Evolutionary conservation across 1,140 invertebrate genomes (phyloP), one percentile per base, ranked within the genome.

Genomic region (Stegodyphus dumicola): DNA sequence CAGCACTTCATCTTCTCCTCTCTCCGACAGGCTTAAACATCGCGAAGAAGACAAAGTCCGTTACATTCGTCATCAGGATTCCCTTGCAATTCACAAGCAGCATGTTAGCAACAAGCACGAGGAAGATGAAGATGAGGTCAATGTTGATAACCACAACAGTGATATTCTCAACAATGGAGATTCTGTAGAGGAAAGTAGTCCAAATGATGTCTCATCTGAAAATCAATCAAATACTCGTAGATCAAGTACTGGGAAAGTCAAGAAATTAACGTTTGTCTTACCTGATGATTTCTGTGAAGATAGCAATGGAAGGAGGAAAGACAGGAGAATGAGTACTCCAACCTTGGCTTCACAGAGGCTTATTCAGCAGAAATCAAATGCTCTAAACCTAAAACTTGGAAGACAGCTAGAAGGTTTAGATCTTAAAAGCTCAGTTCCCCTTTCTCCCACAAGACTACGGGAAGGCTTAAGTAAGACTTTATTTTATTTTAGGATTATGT

Each of bases 371-470:
- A 77, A 85, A 11, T 79, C 74, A 7, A 87, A 69, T 17, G 51
- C 81, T 17, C 60, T 80, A 51, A 87, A 15, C 33, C 66, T 89
- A 7, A 88, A 88, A 85, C 76, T 87, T 9, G 86, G 77, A 11
- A 78, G 75, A n/a, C 87, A 87, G 76, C 76, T 89, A 60, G 88
- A 89, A 81, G 85, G 88, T 54, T 84, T 89, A 52, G 88, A 89
- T 73, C 87, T 89, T 6, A 85, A 67, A 71, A 87, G 86, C n/a
- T 88, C 87, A 7, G 86, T 89, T 13, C 88, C 88, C 9, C 69
- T 89, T 9, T 89, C 88, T 13, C 88, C 88, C 11, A 89, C 88
- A 64, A 69, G 87, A 48, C 60, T 87, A 10, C n/a, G 74, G 7
- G 87, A 87, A 81, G 87, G 83, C 6, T 77, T 80, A 51, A 73